Evolutionary conservation across 2,797 vertebrate genomes (phyloP).

Genomic region (Gephyroberyx darwinii): DNA sequence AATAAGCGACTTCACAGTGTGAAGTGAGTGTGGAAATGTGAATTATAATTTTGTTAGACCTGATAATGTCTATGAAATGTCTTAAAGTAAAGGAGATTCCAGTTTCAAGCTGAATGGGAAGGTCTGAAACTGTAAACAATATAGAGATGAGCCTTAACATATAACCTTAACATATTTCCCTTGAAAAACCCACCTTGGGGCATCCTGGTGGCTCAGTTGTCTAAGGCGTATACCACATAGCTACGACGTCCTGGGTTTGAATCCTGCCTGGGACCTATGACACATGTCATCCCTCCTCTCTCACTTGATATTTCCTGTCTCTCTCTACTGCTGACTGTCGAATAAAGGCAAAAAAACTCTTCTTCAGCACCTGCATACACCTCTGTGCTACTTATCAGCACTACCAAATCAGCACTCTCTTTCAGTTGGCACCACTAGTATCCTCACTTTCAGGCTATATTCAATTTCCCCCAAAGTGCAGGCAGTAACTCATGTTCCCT

Average conservation of each 20-base stretch:
- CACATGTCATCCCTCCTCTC: no score
- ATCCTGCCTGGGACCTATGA: no score
- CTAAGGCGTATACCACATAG: no score
- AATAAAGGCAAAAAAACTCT: background rate
- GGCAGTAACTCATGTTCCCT: constrained; percentile 20
- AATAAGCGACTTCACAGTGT: background rate
- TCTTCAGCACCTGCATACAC: background rate
- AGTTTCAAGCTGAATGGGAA: background rate
- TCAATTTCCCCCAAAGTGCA: constrained; percentile 31
- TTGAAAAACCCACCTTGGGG: background rate
- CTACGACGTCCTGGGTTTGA: no score
- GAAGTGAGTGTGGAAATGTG: background rate
- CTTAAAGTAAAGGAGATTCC: background rate
- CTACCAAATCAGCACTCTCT: constrained; percentile 3
- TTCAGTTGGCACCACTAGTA: background rate
- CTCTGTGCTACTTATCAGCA: constrained; percentile 2
- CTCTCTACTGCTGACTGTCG: no score
- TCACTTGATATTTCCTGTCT: no score
- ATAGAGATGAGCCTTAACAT: constrained; percentile 5
- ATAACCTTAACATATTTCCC: background rate
- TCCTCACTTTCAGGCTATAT: constrained; percentile 12
- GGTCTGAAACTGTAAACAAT: constrained; percentile 10
- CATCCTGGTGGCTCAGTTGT: no score
- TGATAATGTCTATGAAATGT: background rate
- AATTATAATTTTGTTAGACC: background rate